These are phyloP conservation scores for Epistrophe eligans DNA, from an alignment of 2,888 invertebrate genomes.

Conservation along the genomic window DNA sequence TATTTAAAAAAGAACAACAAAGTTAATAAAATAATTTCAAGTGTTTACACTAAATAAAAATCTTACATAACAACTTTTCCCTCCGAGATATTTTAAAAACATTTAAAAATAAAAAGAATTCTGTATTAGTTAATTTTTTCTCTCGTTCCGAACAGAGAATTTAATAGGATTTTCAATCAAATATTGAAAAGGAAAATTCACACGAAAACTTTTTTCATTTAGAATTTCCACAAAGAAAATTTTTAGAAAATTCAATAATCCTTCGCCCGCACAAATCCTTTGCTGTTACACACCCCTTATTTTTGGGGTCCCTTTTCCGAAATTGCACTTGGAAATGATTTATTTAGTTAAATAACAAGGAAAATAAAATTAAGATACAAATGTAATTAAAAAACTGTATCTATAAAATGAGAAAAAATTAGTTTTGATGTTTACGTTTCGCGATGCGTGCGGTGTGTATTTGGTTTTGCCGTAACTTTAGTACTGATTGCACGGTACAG, in stretches of 20 bases:
- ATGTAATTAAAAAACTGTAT: slow-evolving; percentile 43
- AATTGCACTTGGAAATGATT: slow-evolving; percentile 29
- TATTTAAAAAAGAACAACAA: slow-evolving; percentile 1
- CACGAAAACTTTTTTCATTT: slow-evolving; percentile 13
- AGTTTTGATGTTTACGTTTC: slow-evolving; percentile 64
- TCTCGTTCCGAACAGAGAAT: background rate
- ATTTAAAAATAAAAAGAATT: slow-evolving; percentile 31
- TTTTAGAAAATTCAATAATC: slow-evolving; percentile 72
- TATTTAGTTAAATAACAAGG: background rate
- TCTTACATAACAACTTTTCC: slow-evolving; percentile 70
- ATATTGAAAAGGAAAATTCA: slow-evolving; percentile 31
- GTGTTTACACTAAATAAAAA: slow-evolving; percentile 43
- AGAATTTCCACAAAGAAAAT: background rate
- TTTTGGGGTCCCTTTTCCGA: background rate
- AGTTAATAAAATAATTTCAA: slow-evolving; percentile 26
- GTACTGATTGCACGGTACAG: slow-evolving; percentile 72
- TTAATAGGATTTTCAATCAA: slow-evolving; percentile 5
- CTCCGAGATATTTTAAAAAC: slow-evolving; percentile 44
- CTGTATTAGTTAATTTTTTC: background rate
- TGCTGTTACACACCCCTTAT: slow-evolving; percentile 41
- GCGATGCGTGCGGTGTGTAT: slow-evolving; percentile 58
- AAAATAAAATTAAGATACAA: slow-evolving; percentile 19
- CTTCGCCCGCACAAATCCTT: slow-evolving; percentile 41
- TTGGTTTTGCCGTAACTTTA: slow-evolving; percentile 71
- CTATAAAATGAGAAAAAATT: slow-evolving; percentile 29